Evolutionary conservation across 53 echinoderm and acorn worm species (phyloP).

Genomic region (Patiria pectinifera): DNA sequence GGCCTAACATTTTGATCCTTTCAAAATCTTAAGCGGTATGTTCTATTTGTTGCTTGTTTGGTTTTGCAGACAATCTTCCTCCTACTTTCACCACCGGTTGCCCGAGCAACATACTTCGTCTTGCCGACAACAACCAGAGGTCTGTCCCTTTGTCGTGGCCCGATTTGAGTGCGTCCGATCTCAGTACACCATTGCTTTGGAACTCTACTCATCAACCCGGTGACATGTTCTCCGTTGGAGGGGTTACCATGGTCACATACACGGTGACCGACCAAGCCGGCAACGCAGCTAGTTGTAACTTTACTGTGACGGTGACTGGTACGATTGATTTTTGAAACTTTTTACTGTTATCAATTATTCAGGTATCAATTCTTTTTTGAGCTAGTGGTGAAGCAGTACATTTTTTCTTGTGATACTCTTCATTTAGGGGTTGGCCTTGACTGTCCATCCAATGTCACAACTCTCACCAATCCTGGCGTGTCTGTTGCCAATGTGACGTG

Average conservation of each 20-base stretch:
- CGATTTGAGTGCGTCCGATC: background rate
- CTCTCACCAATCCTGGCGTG: background rate
- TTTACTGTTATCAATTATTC: no score
- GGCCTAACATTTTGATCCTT: no score
- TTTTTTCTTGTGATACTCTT: background rate
- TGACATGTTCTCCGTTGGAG: slow-evolving; percentile 23
- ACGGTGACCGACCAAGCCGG: slow-evolving; percentile 37
- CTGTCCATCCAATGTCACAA: slow-evolving; percentile 2
- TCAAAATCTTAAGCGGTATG: no score
- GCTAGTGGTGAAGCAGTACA: no score
- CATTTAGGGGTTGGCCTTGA: background rate
- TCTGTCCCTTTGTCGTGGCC: background rate
- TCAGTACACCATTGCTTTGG: background rate
- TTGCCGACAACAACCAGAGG: background rate
- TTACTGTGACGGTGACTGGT: slow-evolving; percentile 49
- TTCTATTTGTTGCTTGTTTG: background rate
- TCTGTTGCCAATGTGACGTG: background rate
- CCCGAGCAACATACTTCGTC: background rate
- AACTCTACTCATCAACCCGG: background rate
- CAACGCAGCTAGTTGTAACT: slow-evolving; percentile 32
- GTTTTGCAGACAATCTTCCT: background rate
- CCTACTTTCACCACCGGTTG: slow-evolving; percentile 10
- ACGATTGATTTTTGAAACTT: background rate
- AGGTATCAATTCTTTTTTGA: no score
- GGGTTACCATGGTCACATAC: slow-evolving; percentile 30